phyloP scores from a whole-genome alignment of 2,113 vertebrate species.

The Pheucticus melanocephalus region DNA sequence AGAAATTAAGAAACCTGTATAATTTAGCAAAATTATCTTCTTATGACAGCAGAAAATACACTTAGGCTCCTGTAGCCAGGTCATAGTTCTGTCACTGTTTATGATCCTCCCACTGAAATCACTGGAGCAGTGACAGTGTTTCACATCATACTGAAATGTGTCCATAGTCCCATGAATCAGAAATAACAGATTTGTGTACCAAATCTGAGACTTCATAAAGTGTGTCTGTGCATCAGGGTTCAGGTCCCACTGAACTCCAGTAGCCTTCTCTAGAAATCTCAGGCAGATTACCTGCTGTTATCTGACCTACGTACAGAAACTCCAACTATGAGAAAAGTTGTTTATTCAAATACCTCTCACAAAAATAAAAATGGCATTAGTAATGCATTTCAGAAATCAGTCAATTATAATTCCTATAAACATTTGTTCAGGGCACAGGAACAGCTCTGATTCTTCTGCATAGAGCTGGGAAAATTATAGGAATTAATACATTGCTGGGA shows the following conservation, averaged over 20 bases:
- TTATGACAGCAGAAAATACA: not conserved
- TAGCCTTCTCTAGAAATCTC: not conserved
- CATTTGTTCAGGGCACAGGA: not conserved
- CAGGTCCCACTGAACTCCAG: not conserved
- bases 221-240: rapidly evolving
- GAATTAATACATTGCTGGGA: not conserved
- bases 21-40: not conserved
- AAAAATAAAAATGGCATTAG: not conserved
- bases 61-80: not conserved
- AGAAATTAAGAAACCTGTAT: not conserved
- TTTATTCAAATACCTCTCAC: not conserved
- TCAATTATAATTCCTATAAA: not conserved
- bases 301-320: not conserved
- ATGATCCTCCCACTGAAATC: not conserved
- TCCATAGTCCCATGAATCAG: not conserved
- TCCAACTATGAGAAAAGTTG: not conserved
- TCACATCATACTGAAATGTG: not conserved
- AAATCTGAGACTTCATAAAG: not conserved
- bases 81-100: not conserved
- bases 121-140: not conserved
- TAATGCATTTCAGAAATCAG: not conserved
- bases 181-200: not conserved
- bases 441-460: not conserved
- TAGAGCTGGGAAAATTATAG: not conserved
- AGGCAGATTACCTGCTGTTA: not conserved